Percentiles rank a stretch among this genome's conserved stretches.
Conservation (phyloP, 2,797 vertebrate species). For the Lemur catta region DNA sequence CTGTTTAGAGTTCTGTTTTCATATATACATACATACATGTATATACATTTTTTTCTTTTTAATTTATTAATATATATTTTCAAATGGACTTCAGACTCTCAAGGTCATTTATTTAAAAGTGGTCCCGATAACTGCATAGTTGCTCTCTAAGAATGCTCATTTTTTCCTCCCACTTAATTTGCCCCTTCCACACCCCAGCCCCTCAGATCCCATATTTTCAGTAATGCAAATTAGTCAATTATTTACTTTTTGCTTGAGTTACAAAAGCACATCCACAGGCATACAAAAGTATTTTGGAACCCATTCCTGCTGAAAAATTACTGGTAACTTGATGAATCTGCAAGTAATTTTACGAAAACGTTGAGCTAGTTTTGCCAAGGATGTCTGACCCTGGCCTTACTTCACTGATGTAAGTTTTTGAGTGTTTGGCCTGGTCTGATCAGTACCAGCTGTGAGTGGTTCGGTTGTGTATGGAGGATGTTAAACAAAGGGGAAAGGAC, state of each 20-base stretch:
- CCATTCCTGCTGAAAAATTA: constrained; percentile 62
- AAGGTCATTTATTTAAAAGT: constrained; percentile 27
- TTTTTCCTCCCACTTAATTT: constrained; percentile 24
- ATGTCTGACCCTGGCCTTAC: constrained; percentile 52
- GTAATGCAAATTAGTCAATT: constrained; percentile 28
- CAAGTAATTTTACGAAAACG: constrained; percentile 77
- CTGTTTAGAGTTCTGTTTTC: neutral
- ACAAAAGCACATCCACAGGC: constrained; percentile 24
- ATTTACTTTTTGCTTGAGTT: constrained; percentile 51
- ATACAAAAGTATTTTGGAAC: constrained; percentile 54
- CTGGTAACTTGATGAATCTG: constrained; percentile 66
- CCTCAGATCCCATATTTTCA: constrained; percentile 1
- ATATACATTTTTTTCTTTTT: neutral
- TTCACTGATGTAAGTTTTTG: constrained; percentile 64
- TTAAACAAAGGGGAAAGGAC: constrained; percentile 1
- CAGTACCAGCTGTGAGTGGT: constrained; percentile 58
- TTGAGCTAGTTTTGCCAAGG: constrained; percentile 58
- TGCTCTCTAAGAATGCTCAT: neutral
- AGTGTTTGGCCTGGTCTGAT: constrained; percentile 44
- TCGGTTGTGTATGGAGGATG: constrained; percentile 29
- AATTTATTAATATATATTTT: neutral
- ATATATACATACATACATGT: too few relatives aligned
- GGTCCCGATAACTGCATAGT: neutral
- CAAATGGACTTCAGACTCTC: constrained; percentile 19
- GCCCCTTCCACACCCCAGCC: neutral